These are phyloP conservation scores for Poeciliopsis occidentalis DNA, from an alignment of 2,113 vertebrate species.

Conservation along the genomic window DNA sequence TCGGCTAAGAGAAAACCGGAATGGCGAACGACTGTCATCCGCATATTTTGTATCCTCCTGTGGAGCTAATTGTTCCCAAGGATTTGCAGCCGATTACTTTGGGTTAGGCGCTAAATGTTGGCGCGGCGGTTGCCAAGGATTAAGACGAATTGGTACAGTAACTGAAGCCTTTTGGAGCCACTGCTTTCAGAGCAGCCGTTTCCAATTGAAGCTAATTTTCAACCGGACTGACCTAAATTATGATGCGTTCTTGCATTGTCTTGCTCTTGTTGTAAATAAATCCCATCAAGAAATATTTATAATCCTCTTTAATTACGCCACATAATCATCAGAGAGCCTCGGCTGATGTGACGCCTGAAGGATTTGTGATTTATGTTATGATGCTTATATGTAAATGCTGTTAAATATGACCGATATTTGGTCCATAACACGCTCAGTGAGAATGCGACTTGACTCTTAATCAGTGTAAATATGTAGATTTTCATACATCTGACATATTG, in stretches of 20 bases:
- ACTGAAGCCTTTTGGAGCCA: conserved; percentile 19
- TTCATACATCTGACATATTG: conserved; percentile 43
- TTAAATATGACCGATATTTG: conserved; percentile 1
- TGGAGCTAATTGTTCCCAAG: not conserved
- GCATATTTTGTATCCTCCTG: not conserved
- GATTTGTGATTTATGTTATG: not conserved
- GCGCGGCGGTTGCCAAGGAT: not conserved
- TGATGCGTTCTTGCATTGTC: not conserved
- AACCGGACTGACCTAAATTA: conserved; percentile 22
- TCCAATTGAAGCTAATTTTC: conserved; percentile 43
- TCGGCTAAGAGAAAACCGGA: no score
- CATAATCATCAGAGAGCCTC: not conserved
- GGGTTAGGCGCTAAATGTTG: not conserved
- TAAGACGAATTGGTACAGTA: not conserved
- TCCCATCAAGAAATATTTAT: not conserved
- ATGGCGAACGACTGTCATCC: no score
- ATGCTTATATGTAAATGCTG: conserved; percentile 5
- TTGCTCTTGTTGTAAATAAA: not conserved
- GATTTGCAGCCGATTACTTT: not conserved
- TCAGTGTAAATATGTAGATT: conserved; percentile 19
- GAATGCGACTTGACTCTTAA: not conserved
- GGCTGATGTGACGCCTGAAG: not conserved
- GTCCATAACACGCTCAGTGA: not conserved
- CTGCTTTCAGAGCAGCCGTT: conserved; percentile 48
- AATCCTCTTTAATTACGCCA: not conserved